These are phyloP conservation scores for Cynocephalus volans DNA, from an alignment of 2,113 vertebrate genomes.

Conservation along the genomic window DNA sequence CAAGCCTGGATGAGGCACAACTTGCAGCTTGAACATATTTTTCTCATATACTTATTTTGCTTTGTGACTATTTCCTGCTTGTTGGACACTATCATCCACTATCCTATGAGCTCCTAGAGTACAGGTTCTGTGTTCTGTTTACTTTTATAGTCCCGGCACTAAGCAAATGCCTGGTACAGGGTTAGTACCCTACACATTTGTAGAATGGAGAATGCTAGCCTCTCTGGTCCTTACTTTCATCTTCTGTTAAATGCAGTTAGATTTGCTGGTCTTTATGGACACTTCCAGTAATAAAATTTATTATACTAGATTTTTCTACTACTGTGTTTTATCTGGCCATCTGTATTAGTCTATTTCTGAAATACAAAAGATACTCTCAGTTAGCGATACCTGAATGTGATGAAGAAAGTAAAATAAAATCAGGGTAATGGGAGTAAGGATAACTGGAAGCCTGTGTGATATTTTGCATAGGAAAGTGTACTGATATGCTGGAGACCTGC, in stretches of 20 bases:
- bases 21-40: background rate
- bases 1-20: background rate
- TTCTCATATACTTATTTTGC: background rate
- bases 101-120: background rate
- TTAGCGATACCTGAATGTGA: background rate
- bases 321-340: background rate
- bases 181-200: background rate
- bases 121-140: background rate
- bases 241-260: background rate
- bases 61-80: background rate
- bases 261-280: background rate
- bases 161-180: background rate
- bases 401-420: background rate
- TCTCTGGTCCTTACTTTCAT: background rate
- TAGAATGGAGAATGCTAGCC: background rate
- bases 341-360: background rate
- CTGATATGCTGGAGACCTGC: background rate
- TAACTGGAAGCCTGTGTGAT: background rate
- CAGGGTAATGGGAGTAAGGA: background rate
- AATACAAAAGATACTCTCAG: background rate
- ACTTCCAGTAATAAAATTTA: background rate
- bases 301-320: background rate
- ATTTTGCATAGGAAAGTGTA: background rate
- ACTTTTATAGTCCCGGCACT: background rate
- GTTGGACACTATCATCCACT: background rate